These are phyloP conservation scores for Dynastes tityus DNA, from an alignment of 2,888 invertebrate species.

Conservation along the genomic window DNA sequence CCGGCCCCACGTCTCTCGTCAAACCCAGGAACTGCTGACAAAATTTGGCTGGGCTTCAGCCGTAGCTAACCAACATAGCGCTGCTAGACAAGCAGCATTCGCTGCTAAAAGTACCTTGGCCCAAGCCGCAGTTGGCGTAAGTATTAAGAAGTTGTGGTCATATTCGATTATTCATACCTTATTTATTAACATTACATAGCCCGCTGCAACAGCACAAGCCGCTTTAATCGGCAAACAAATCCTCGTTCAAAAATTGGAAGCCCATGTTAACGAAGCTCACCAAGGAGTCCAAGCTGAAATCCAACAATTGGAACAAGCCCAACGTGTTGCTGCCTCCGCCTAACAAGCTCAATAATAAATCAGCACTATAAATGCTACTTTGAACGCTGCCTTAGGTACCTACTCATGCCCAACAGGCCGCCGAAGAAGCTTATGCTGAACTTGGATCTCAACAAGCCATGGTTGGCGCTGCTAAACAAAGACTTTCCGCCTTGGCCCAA, in stretches of 20 bases:
- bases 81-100: slow-evolving; percentile 81
- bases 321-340: slow-evolving; percentile 80
- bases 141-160: background rate
- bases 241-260: slow-evolving; percentile 75
- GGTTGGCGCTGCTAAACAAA: slow-evolving; percentile 83
- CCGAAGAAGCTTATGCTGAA: slow-evolving; percentile 83
- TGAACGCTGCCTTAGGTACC: slow-evolving; percentile 85
- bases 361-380: slow-evolving; percentile 81
- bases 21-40: no score
- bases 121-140: slow-evolving; percentile 77
- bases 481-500: slow-evolving; percentile 78
- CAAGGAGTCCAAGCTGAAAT: slow-evolving; percentile 80
- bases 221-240: slow-evolving; percentile 78
- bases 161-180: background rate
- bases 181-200: slow-evolving; percentile 65
- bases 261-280: slow-evolving; percentile 82
- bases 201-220: slow-evolving; percentile 79
- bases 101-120: slow-evolving; percentile 81
- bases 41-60: slow-evolving; percentile 68
- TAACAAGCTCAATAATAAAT: slow-evolving; percentile 76
- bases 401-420: slow-evolving; percentile 83
- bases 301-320: slow-evolving; percentile 82
- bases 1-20: no score
- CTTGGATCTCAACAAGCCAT: slow-evolving; percentile 82
- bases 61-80: slow-evolving; percentile 77